Conservation (phyloP, 2,888 invertebrate genomes). For the Tiliacea aurago region DNA sequence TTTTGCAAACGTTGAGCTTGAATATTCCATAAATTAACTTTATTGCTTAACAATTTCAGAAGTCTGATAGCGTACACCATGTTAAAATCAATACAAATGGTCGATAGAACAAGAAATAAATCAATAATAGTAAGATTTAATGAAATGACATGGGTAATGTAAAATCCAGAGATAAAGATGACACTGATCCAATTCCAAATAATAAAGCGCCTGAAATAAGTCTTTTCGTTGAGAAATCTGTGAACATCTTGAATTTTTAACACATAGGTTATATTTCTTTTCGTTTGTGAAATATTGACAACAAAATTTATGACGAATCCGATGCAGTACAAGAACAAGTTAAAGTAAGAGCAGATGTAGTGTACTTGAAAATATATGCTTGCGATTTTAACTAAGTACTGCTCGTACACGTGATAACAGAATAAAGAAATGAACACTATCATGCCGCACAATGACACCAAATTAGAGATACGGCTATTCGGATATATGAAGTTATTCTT, state of each 20-base stretch:
- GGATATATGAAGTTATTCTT: not conserved
- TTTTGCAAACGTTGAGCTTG: not conserved
- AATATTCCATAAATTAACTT: conserved; percentile 26
- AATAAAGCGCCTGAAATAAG: not conserved
- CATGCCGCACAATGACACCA: not conserved
- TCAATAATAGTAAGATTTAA: not conserved
- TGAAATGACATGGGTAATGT: no score
- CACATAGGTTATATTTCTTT: not conserved
- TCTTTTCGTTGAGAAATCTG: conserved; percentile 6
- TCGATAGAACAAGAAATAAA: not conserved
- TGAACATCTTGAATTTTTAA: conserved; percentile 19
- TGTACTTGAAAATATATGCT: no score
- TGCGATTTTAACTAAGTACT: not conserved
- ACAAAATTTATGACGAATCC: conserved; percentile 10
- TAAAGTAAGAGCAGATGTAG: not conserved
- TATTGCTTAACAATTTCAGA: not conserved
- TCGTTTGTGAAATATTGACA: not conserved
- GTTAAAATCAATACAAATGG: conserved; percentile 2
- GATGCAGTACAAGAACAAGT: not conserved
- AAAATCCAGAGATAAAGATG: not conserved
- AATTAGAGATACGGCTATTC: not conserved
- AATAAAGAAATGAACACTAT: not conserved
- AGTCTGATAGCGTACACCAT: conserved; percentile 5
- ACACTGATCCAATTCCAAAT: conserved; percentile 11
- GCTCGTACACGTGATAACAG: not conserved